Evolutionary conservation across 2,797 vertebrate genomes (phyloP), one percentile per base, ranked within the genome.

Genomic region (Gila robusta): DNA sequence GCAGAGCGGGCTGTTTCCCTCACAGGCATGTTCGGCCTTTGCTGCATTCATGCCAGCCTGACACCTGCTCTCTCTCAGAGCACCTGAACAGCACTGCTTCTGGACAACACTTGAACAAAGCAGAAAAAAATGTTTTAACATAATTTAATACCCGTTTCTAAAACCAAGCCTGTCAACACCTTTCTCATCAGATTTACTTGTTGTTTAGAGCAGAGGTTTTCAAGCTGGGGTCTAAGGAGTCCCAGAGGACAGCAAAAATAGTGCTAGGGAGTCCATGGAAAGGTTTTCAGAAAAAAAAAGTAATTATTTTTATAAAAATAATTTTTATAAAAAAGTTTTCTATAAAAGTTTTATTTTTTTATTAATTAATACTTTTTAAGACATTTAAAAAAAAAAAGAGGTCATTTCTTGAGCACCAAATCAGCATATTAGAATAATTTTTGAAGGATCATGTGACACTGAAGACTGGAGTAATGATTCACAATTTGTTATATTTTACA

Each of bases 41-140:
- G 98, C 98, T 0, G 95, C 94, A 1, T 93, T 74, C 92, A 98
- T 93, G 0, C 97, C 98, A 0, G 95, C 94, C 89, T 97, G 90
- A 91, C 98, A 99, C 90, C 91, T 96, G 92, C 92, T 96, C 89
- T 98, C 97, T 92, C 95, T 94, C 76, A 98, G 73, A 6, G 96
- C 93, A 28, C 96, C 96, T 39, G 93, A 12, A 0, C 98, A 99
- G 87, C 98, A 99, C 91, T 98, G 97, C 91, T 94, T 94, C 94
- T 96, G 96, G 49, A 96, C 94, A 28, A 95, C 90, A 90, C 98
- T 99, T 92, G 88, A 89, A 92, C 9, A 86, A 70, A 88, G 2
- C 52, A 84, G 28, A 81, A 67, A 69, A 77, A 85, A 76, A 87
- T 2, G 1, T 35, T 62, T 62, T n/a, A 79, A 19, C 23, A n/a